Evolutionary conservation across 2,113 vertebrate genomes (phyloP).

Genomic region (Hippocampus comes): DNA sequence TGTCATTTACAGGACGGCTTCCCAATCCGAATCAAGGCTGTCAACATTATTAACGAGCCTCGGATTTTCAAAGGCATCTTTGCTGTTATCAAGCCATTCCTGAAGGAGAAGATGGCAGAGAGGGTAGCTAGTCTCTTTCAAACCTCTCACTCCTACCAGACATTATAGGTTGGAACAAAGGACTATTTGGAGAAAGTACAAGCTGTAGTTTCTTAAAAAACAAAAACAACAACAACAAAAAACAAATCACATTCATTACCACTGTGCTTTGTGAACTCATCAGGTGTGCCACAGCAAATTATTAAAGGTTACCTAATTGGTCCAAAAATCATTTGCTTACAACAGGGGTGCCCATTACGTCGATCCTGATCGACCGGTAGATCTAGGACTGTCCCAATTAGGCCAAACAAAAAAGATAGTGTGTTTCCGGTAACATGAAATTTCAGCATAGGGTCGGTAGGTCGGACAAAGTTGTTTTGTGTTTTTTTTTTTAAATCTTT

Average conservation of each 20-base stretch:
- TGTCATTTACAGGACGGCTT: conserved; percentile 85
- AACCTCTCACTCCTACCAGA: neutral
- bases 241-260: neutral
- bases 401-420: too few species aligned
- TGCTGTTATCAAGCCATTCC: conserved; percentile 96
- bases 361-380: too few species aligned
- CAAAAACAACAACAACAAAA: neutral
- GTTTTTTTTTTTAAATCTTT: too few species aligned
- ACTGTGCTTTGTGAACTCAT: neutral
- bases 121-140: conserved; percentile 78
- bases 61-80: conserved; percentile 98
- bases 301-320: neutral
- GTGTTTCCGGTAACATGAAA: too few species aligned
- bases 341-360: too few species aligned
- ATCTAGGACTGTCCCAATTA: too few species aligned
- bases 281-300: neutral
- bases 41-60: conserved; percentile 96
- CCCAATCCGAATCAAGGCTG: conserved; percentile 97
- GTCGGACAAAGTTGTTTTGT: too few species aligned
- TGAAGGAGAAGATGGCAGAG: conserved; percentile 98
- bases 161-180: conserved; percentile 28
- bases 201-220: neutral
- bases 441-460: too few species aligned
- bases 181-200: neutral
- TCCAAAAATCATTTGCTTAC: neutral